Evolutionary conservation across 1,140 invertebrate species (phyloP).

Genomic region (Leptopilina clavipes): DNA sequence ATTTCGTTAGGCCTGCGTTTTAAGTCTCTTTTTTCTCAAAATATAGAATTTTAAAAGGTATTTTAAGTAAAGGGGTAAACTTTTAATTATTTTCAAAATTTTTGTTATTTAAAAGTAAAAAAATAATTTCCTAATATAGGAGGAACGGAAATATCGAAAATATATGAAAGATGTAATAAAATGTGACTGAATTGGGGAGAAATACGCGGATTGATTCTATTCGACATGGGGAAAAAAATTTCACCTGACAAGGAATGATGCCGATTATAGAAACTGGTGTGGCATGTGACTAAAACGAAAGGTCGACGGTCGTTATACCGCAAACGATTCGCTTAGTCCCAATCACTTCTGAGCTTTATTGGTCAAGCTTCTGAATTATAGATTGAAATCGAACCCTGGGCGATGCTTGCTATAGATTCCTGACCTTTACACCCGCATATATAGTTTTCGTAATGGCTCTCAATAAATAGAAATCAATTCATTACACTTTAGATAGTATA

Average conservation of each 20-base stretch:
- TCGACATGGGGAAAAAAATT: not conserved
- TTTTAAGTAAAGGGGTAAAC: too few species aligned
- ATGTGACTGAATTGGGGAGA: not conserved
- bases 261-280: slow-evolving; percentile 46
- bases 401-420: slow-evolving; percentile 36
- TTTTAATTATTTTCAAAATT: too few species aligned
- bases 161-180: not conserved
- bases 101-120: too few species aligned
- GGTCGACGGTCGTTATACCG: slow-evolving; percentile 56
- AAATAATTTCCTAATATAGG: too few species aligned
- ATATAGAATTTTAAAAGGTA: too few species aligned
- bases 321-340: slow-evolving; percentile 58
- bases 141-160: not conserved
- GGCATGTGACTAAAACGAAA: slow-evolving; percentile 55
- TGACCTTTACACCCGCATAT: not conserved
- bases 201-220: not conserved
- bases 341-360: slow-evolving; percentile 68
- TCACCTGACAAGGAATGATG: slow-evolving; percentile 14
- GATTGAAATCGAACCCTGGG: slow-evolving; percentile 54
- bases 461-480: not conserved
- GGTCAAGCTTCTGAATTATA: slow-evolving; percentile 68
- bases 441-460: not conserved
- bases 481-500: not conserved
- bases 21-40: too few species aligned
- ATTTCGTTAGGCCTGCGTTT: too few species aligned